These are phyloP conservation scores for Stenodema calcarata DNA, from an alignment of 2,888 invertebrate genomes.

Conservation along the genomic window DNA sequence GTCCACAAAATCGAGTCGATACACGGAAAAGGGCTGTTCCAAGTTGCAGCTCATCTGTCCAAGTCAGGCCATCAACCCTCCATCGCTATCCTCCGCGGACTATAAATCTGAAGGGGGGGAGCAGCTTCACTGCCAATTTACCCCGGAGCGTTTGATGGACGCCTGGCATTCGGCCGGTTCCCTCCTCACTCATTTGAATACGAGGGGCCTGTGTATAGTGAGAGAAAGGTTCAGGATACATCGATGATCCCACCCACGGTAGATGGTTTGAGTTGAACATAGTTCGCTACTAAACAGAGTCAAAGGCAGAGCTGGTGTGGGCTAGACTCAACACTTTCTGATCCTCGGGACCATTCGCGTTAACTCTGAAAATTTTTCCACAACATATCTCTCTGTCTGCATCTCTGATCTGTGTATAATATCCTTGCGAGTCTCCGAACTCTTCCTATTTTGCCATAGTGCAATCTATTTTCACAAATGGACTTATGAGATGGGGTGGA, in stretches of 20 bases:
- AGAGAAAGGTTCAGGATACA: background rate
- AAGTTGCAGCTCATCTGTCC: background rate
- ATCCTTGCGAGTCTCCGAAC: too few species aligned
- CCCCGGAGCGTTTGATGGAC: slow-evolving; percentile 7
- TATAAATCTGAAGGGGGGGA: background rate
- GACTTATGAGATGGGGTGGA: too few species aligned
- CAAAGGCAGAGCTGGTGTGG: too few species aligned
- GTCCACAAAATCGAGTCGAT: background rate
- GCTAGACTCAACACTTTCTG: too few species aligned
- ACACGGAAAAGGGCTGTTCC: background rate
- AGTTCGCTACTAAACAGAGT: too few species aligned
- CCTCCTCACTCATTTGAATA: slow-evolving; percentile 16
- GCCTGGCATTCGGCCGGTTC: background rate
- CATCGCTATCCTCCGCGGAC: background rate
- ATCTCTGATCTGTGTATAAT: too few species aligned
- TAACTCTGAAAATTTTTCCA: too few species aligned
- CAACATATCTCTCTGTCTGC: too few species aligned
- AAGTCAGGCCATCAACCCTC: background rate
- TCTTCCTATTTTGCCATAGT: too few species aligned
- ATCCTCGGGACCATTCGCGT: too few species aligned
- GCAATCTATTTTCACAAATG: too few species aligned
- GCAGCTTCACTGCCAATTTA: slow-evolving; percentile 11
- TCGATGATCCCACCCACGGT: slow-evolving; percentile 24
- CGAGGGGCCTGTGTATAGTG: background rate
- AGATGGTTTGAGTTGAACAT: too few species aligned